Conservation (phyloP, 1,140 invertebrate species). For the Maniola jurtina region DNA sequence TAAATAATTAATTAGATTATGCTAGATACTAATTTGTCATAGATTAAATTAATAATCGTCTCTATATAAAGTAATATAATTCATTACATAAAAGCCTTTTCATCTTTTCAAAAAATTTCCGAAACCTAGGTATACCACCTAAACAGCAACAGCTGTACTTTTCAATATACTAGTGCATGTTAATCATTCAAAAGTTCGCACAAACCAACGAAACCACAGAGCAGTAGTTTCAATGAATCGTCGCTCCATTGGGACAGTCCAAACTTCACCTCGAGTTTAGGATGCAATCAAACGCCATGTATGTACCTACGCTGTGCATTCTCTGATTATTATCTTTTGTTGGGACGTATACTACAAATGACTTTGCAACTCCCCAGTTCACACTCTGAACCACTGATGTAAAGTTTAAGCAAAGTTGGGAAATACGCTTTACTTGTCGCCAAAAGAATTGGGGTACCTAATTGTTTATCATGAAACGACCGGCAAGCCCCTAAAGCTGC, state of each 20-base stretch:
- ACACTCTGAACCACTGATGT: conserved; percentile 19
- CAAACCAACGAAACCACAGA: conserved; percentile 15
- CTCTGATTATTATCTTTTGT: conserved; percentile 32
- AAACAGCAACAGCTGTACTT: not conserved
- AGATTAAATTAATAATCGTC: no score
- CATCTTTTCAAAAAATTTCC: no score
- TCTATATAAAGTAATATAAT: no score
- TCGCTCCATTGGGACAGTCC: conserved; percentile 31
- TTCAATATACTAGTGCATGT: conserved; percentile 16
- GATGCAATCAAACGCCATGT: conserved; percentile 19
- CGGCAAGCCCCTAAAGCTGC: no score
- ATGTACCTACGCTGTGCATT: conserved; percentile 20
- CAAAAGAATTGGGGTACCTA: no score
- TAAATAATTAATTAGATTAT: no score
- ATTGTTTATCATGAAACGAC: no score
- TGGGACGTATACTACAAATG: conserved; percentile 26
- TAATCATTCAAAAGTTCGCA: conserved; percentile 23
- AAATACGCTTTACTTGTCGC: no score
- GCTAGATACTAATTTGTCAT: no score
- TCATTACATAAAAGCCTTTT: no score
- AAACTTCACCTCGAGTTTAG: conserved; percentile 28
- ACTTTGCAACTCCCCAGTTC: conserved; percentile 22
- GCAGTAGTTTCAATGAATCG: conserved; percentile 29
- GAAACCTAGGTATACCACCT: no score
- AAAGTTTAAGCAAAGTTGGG: conserved; percentile 24